A percentile compares a stretch with the other conserved stretches of the same genome.
phyloP scores from a whole-genome alignment of 2,888 invertebrate species.

The Bombylius major region DNA sequence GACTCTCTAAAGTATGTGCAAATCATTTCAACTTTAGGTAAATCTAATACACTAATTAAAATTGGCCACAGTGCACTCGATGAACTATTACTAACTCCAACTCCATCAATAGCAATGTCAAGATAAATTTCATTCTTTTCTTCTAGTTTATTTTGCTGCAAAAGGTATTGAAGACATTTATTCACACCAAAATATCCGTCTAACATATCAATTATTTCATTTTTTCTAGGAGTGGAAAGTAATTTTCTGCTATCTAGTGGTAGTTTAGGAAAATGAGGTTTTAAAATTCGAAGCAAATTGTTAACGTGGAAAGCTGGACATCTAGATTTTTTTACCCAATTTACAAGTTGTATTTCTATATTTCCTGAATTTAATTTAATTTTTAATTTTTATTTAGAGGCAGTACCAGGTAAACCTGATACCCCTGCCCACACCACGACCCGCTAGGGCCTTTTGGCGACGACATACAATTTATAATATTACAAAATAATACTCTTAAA shows the following conservation, averaged over 20 bases:
- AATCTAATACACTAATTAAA: not conserved
- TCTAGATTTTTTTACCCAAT: not conserved
- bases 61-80: not conserved
- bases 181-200: not conserved
- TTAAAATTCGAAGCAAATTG: not conserved
- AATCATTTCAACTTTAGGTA: not conserved
- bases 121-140: not conserved
- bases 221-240: not conserved
- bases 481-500: too few relatives aligned
- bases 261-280: not conserved
- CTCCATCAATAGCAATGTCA: not conserved
- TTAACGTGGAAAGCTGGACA: not conserved
- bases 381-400: too few relatives aligned
- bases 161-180: not conserved
- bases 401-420: too few relatives aligned
- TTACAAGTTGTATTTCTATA: too few relatives aligned
- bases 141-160: not conserved
- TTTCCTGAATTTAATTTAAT: too few relatives aligned
- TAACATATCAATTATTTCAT: not conserved
- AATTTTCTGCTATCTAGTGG: not conserved
- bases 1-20: not conserved
- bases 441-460: too few relatives aligned
- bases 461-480: too few relatives aligned
- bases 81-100: not conserved
- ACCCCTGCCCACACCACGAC: too few relatives aligned